Conservation (phyloP, 2,113 vertebrate species). For the Leucosticte australis region DNA sequence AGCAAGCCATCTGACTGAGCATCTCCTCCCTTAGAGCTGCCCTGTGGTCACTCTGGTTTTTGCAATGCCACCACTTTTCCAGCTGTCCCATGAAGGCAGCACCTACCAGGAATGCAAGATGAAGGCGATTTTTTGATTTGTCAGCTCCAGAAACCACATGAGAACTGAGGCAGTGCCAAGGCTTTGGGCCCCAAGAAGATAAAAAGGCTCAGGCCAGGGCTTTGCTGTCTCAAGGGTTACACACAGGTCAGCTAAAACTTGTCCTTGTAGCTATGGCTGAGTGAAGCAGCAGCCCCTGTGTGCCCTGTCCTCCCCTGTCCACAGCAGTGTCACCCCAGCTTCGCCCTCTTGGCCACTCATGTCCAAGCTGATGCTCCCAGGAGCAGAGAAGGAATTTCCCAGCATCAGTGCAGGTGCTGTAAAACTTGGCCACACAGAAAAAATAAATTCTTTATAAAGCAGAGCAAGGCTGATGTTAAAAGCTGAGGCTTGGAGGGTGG, state of each 20-base stretch:
- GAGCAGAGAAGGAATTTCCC: neutral
- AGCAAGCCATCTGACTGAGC: neutral
- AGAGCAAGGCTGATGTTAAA: neutral
- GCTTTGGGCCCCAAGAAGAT: neutral
- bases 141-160: neutral
- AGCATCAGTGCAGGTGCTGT: accelerated
- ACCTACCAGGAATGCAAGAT: neutral
- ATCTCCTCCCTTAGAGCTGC: neutral
- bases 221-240: neutral
- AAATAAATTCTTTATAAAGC: neutral
- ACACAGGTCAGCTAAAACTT: neutral
- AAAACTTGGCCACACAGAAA: accelerated
- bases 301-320: neutral
- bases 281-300: accelerated
- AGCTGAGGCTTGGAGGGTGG: neutral
- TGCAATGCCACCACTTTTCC: neutral
- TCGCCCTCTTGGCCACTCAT: accelerated
- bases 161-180: neutral
- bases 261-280: neutral
- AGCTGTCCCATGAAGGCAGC: neutral
- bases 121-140: neutral
- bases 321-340: neutral
- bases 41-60: neutral
- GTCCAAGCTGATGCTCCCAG: neutral
- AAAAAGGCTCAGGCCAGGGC: neutral